Percentiles rank a stretch among this genome's conserved stretches.
Evolutionary conservation across 1,140 invertebrate genomes (phyloP).

Genomic region (Papilio dardanus): DNA sequence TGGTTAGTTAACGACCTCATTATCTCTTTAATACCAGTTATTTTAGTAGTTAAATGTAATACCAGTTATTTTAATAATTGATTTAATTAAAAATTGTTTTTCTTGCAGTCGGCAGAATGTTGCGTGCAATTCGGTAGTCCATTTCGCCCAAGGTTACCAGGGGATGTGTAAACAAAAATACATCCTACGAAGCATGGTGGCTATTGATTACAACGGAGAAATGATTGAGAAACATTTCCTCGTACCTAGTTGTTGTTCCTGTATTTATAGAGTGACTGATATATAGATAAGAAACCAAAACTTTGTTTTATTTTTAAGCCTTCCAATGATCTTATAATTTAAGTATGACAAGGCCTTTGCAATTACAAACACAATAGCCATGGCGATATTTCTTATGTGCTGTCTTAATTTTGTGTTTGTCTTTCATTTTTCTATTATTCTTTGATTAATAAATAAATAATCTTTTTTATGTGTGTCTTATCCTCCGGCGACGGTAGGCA

Average conservation of each 20-base stretch:
- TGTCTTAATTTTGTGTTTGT: too few relatives aligned
- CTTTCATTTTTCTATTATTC: too few relatives aligned
- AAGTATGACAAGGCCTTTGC: too few relatives aligned
- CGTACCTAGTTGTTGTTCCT: constrained; percentile 86
- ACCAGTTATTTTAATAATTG: too few relatives aligned
- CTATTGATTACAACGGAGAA: constrained; percentile 77
- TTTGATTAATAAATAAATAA: too few relatives aligned
- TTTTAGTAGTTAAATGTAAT: too few relatives aligned
- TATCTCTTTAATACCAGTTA: too few relatives aligned
- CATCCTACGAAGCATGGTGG: constrained; percentile 82
- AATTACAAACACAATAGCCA: too few relatives aligned
- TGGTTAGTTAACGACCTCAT: too few relatives aligned
- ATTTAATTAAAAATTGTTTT: constrained; percentile 30
- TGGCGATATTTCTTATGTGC: too few relatives aligned
- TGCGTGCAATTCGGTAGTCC: constrained; percentile 67
- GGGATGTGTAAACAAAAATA: constrained; percentile 85
- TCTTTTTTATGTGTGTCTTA: too few relatives aligned
- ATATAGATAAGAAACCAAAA: constrained; percentile 7
- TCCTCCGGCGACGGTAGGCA: too few relatives aligned
- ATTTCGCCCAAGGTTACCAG: constrained; percentile 78
- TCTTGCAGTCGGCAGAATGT: constrained; percentile 62
- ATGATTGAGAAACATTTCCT: constrained; percentile 80
- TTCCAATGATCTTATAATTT: neutral
- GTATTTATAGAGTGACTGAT: constrained; percentile 55
- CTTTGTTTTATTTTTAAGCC: neutral